These are phyloP conservation scores for Prorops nasuta DNA, from an alignment of 1,140 invertebrate species.

Conservation along the genomic window DNA sequence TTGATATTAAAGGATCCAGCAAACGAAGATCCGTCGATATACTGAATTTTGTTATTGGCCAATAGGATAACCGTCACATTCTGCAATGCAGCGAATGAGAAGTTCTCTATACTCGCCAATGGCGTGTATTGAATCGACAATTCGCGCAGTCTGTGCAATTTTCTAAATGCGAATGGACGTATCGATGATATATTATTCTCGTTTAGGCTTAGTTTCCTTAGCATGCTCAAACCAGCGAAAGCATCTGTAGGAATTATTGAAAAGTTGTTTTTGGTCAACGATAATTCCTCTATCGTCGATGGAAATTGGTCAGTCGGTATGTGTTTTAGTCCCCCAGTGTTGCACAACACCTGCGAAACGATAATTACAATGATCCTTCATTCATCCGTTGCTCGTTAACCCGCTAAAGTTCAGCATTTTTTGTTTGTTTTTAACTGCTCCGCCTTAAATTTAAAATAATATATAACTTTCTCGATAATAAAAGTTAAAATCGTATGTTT, in stretches of 20 bases:
- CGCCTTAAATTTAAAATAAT: background rate
- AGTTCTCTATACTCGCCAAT: conserved; percentile 70
- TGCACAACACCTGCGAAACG: conserved; percentile 73
- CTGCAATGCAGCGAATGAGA: conserved; percentile 78
- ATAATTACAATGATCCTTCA: conserved; percentile 5
- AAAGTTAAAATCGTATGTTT: background rate
- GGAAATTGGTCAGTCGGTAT: conserved; percentile 73
- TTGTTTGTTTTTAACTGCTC: background rate
- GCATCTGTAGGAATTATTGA: conserved; percentile 75
- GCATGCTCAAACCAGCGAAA: conserved; percentile 68
- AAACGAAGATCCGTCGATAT: conserved; percentile 77
- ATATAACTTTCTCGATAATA: background rate
- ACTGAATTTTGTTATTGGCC: conserved; percentile 74
- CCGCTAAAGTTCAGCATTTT: background rate
- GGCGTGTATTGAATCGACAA: conserved; percentile 81
- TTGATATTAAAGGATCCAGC: conserved; percentile 79
- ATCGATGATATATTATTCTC: conserved; percentile 78
- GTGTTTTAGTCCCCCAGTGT: conserved; percentile 74
- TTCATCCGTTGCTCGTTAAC: background rate
- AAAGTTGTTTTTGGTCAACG: conserved; percentile 78
- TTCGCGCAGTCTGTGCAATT: conserved; percentile 70
- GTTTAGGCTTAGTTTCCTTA: conserved; percentile 74
- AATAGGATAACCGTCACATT: conserved; percentile 74
- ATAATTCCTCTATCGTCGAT: conserved; percentile 74
- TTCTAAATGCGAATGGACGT: conserved; percentile 79